phyloP scores from a whole-genome alignment of 2,888 invertebrate genomes.

The Selenia dentaria region DNA sequence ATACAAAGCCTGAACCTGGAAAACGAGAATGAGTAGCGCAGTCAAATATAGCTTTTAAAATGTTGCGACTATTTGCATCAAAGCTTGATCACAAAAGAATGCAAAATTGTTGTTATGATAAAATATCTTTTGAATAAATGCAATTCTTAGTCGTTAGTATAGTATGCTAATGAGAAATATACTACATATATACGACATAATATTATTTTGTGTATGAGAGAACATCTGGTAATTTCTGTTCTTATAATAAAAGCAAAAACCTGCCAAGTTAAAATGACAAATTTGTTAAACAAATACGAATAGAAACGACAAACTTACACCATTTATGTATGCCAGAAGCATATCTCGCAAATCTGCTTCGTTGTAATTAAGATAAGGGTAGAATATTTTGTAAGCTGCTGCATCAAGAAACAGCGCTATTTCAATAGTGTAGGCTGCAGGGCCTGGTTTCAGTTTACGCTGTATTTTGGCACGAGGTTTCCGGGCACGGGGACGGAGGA shows the following conservation, averaged over 20 bases:
- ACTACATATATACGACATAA: too few relatives aligned
- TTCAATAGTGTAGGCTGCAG: slow-evolving; percentile 86
- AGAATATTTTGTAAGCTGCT: slow-evolving; percentile 88
- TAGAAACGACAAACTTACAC: slow-evolving; percentile 72
- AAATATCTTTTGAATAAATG: not conserved
- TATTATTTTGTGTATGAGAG: too few relatives aligned
- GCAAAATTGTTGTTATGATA: not conserved
- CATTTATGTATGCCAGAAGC: slow-evolving; percentile 91
- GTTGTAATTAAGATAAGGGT: slow-evolving; percentile 87
- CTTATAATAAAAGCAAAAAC: too few relatives aligned
- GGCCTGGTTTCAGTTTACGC: slow-evolving; percentile 47
- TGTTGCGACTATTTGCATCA: not conserved
- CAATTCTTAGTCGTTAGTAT: not conserved
- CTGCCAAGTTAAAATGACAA: too few relatives aligned
- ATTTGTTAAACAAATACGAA: not conserved
- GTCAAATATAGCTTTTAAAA: slow-evolving; percentile 7
- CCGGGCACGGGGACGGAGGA: slow-evolving; percentile 55
- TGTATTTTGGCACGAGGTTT: slow-evolving; percentile 50
- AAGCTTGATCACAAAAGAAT: not conserved
- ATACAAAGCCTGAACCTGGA: slow-evolving; percentile 90
- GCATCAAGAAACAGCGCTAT: slow-evolving; percentile 90
- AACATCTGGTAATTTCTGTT: too few relatives aligned
- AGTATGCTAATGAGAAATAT: too few relatives aligned
- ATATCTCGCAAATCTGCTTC: slow-evolving; percentile 88
- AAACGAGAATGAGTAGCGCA: slow-evolving; percentile 14